A percentile compares a stretch with the other conserved stretches of the same genome.
Conservation (phyloP, 2,113 vertebrate species). For the Macrotus californicus region DNA sequence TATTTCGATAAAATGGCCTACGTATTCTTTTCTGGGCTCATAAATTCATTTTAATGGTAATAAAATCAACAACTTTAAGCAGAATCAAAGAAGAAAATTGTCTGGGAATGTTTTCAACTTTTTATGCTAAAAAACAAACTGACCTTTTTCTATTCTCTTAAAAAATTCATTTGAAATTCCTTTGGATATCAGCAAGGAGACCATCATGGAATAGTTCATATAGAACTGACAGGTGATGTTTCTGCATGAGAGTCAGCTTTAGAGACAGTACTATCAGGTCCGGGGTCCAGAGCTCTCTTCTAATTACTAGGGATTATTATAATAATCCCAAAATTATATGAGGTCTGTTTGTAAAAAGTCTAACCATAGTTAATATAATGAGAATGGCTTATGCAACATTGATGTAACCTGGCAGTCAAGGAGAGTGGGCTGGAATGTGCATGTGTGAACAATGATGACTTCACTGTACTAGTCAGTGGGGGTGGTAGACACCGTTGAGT, state of each 20-base stretch:
- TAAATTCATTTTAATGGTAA: neutral
- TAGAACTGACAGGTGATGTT: neutral
- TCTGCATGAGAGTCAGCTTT: neutral
- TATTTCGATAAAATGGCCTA: neutral
- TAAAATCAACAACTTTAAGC: neutral
- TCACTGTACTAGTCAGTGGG: no score
- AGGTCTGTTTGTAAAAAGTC: no score
- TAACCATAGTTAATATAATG: no score
- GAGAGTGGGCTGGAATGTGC: no score
- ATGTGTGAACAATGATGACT: no score
- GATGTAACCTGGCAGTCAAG: no score
- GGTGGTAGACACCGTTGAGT: no score
- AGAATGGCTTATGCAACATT: no score
- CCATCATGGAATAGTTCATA: neutral
- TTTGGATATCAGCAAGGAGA: neutral
- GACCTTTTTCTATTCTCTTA: neutral
- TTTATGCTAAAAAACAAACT: neutral
- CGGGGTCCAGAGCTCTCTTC: neutral
- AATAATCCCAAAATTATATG: neutral
- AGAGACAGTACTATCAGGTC: neutral
- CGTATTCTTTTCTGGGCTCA: neutral
- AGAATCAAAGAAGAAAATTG: neutral
- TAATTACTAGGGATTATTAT: neutral
- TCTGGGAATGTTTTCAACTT: neutral
- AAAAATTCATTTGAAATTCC: neutral